Evolutionary conservation across 2,113 vertebrate genomes (phyloP).

Genomic region (Catharus fuscescens): DNA sequence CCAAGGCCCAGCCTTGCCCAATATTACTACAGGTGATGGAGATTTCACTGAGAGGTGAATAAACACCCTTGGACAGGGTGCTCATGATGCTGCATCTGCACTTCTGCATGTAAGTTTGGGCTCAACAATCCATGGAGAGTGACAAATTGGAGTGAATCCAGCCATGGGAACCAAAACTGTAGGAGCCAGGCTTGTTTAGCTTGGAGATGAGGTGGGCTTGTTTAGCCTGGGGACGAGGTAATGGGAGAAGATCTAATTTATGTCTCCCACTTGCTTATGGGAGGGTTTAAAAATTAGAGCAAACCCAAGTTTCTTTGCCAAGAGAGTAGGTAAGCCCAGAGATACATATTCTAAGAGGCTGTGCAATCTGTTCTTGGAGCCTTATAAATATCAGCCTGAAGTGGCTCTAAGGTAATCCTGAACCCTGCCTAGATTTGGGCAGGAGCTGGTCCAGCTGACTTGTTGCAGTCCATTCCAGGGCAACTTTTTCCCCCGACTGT

Average conservation of each 20-base stretch:
- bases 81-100: not conserved
- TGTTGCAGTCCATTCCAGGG: not conserved
- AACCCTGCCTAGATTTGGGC: not conserved
- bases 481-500: not conserved
- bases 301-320: not conserved
- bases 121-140: not conserved
- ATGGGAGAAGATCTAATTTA: not conserved
- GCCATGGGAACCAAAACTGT: accelerated
- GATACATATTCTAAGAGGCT: not conserved
- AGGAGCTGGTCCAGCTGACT: not conserved
- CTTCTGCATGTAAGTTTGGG: not conserved
- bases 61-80: not conserved
- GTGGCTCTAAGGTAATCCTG: not conserved
- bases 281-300: not conserved
- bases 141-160: not conserved
- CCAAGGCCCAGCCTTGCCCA: no score
- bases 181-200: not conserved
- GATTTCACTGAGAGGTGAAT: not conserved
- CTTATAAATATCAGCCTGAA: not conserved
- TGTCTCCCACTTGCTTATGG: not conserved
- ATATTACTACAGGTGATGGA: not conserved
- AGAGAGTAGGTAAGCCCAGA: not conserved
- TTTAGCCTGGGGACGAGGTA: not conserved
- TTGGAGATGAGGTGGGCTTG: not conserved
- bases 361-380: not conserved